Conservation (phyloP, 2,797 vertebrate species). For the Otolemur crassicaudatus region DNA sequence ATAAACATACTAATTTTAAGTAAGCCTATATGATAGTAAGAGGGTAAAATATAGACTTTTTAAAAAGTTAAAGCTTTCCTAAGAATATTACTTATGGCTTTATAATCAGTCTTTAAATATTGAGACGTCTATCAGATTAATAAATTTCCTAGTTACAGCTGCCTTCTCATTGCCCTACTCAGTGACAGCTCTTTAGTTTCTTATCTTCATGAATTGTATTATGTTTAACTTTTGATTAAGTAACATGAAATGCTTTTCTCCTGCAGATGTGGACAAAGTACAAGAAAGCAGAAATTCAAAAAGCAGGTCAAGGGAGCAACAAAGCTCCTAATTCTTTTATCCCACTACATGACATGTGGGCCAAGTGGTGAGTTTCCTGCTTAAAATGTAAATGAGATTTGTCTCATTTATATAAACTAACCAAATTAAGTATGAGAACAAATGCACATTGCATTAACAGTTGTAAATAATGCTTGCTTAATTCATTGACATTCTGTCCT, state of each 20-base stretch:
- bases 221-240: constrained; percentile 86
- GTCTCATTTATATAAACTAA: constrained; percentile 92
- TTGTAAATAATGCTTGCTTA: constrained; percentile 88
- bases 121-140: constrained; percentile 54
- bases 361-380: constrained; percentile 95
- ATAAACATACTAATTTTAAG: constrained; percentile 1
- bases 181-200: constrained; percentile 48
- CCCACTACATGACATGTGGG: constrained; percentile 94
- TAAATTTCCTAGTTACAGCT: constrained; percentile 55
- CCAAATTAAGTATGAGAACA: constrained; percentile 86
- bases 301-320: constrained; percentile 97
- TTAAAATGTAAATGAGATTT: constrained; percentile 88
- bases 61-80: neutral
- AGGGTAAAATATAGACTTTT: neutral
- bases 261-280: constrained; percentile 98
- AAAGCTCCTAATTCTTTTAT: constrained; percentile 95
- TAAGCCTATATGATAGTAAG: constrained; percentile 21
- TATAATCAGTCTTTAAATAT: neutral
- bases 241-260: constrained; percentile 96
- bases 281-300: constrained; percentile 97
- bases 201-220: constrained; percentile 80
- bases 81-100: neutral
- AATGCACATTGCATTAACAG: constrained; percentile 89
- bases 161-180: constrained; percentile 61
- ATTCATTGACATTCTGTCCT: constrained; percentile 81